phyloP scores from a whole-genome alignment of 2,113 vertebrate species.

The Protobothrops mucrosquamatus region DNA sequence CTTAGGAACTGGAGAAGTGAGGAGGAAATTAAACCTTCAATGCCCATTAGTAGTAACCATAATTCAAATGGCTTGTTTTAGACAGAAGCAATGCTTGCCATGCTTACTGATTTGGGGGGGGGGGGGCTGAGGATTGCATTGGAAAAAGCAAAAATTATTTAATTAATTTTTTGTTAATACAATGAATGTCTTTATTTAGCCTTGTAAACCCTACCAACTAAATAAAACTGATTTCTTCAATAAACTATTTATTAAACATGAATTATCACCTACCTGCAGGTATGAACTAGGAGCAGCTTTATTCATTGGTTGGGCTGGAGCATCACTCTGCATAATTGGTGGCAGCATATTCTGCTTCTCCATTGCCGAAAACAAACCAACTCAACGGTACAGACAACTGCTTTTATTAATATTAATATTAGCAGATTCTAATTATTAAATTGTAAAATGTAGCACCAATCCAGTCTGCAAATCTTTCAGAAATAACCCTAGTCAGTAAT shows the following conservation, averaged over 20 bases:
- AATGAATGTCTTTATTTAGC: not conserved
- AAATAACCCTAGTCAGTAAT: constrained; percentile 10
- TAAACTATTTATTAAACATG: constrained; percentile 18
- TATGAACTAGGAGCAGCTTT: constrained; percentile 92
- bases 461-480: not conserved
- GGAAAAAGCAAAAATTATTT: not conserved
- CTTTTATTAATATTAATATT: constrained; percentile 6
- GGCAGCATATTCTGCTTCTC: constrained; percentile 82
- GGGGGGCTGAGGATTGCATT: not conserved
- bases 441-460: not conserved
- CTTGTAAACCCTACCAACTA: not conserved
- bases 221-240: not conserved
- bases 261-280: constrained; percentile 66
- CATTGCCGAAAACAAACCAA: constrained; percentile 68
- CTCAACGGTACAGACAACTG: constrained; percentile 71
- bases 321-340: constrained; percentile 84
- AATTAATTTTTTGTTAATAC: not conserved
- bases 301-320: constrained; percentile 93
- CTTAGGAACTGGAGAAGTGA: not conserved
- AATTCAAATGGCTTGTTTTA: not conserved
- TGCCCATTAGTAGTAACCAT: not conserved
- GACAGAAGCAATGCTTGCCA: not conserved
- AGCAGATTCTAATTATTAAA: not conserved
- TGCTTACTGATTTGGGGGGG: not conserved
- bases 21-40: not conserved